Evolutionary conservation across 2,888 invertebrate genomes (phyloP).

Genomic region (Tetragonisca angustula): DNA sequence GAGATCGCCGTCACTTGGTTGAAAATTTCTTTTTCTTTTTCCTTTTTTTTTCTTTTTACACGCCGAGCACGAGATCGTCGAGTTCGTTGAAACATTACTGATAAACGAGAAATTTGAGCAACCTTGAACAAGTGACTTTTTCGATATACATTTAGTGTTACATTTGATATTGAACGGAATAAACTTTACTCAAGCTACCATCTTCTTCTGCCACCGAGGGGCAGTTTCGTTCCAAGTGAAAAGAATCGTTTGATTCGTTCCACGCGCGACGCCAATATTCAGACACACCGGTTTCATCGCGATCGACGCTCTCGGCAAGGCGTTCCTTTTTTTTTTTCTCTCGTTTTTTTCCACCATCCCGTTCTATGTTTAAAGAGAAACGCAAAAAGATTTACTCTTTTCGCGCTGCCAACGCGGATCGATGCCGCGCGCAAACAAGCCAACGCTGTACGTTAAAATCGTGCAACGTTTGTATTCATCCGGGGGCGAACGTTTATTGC

Average conservation of each 20-base stretch:
- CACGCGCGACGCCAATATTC: not conserved
- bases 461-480: slow-evolving; percentile 46
- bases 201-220: too few relatives aligned
- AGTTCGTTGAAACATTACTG: too few relatives aligned
- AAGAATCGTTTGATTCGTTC: not conserved
- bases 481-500: slow-evolving; percentile 32
- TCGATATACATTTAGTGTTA: not conserved
- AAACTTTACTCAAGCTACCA: not conserved
- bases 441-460: slow-evolving; percentile 10
- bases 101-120: too few relatives aligned
- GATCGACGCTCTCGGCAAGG: not conserved
- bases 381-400: slow-evolving; percentile 13
- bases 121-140: not conserved
- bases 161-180: not conserved
- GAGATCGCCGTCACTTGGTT: not conserved
- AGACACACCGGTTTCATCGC: not conserved
- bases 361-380: not conserved
- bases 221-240: not conserved
- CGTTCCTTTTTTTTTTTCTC: not conserved
- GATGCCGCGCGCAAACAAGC: slow-evolving; percentile 16
- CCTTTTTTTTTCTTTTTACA: not conserved
- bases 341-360: not conserved
- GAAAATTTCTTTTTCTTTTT: not conserved
- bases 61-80: not conserved
- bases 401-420: not conserved